Evolutionary conservation across 2,888 invertebrate species (phyloP).

Genomic region (Brachycybe producta): DNA sequence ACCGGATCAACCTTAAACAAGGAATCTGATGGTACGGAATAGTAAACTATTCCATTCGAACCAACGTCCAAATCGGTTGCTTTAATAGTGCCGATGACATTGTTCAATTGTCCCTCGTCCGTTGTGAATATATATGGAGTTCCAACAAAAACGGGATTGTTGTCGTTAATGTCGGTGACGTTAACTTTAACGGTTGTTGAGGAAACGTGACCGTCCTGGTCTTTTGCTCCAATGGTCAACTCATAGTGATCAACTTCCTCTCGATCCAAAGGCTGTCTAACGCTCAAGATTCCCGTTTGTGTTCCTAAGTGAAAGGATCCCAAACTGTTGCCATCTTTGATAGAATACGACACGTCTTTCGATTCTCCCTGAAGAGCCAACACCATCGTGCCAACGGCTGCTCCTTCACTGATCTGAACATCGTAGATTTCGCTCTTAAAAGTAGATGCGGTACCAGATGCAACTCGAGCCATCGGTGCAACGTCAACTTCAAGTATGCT

Average conservation of each 20-base stretch:
- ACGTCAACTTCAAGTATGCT: conserved; percentile 74
- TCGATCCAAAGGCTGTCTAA: conserved; percentile 68
- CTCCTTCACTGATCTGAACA: conserved; percentile 78
- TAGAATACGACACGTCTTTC: conserved; percentile 55
- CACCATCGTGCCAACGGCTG: conserved; percentile 45
- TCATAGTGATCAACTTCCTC: conserved; percentile 81
- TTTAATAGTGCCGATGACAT: conserved; percentile 45
- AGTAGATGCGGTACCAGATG: conserved; percentile 65
- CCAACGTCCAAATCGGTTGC: conserved; percentile 78
- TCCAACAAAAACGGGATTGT: conserved; percentile 74
- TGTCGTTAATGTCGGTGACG: conserved; percentile 82
- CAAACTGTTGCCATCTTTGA: conserved; percentile 77
- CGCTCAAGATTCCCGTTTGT: conserved; percentile 74
- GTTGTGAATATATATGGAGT: conserved; percentile 60
- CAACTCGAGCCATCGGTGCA: conserved; percentile 66
- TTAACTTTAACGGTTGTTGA: conserved; percentile 75
- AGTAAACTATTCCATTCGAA: conserved; percentile 65
- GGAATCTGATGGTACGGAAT: conserved; percentile 60
- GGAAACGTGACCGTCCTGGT: conserved; percentile 65
- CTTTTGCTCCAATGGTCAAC: conserved; percentile 72
- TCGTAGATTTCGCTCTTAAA: conserved; percentile 71
- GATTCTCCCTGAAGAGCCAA: conserved; percentile 26
- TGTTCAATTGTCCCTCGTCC: conserved; percentile 25
- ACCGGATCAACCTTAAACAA: conserved; percentile 66
- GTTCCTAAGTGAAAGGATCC: conserved; percentile 73